phyloP scores from a whole-genome alignment of 2,113 vertebrate genomes.

The Dryoscopus gambensis region DNA sequence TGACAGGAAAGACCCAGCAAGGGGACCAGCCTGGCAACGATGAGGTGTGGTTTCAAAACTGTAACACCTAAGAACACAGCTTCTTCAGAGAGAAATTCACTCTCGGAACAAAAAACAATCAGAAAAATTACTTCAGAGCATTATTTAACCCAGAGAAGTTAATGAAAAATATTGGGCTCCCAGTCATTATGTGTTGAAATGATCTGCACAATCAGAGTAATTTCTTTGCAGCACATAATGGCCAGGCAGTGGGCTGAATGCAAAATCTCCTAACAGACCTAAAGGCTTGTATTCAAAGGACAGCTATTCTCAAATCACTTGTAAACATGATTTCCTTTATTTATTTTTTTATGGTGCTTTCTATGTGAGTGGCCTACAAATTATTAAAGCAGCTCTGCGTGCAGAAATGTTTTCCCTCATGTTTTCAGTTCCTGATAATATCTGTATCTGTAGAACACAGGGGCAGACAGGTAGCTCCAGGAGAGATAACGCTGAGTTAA shows the following conservation, averaged over 20 bases:
- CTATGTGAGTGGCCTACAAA: neutral
- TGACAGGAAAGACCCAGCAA: neutral
- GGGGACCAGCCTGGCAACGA: neutral
- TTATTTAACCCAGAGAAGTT: constrained; percentile 27
- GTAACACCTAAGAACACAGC: neutral
- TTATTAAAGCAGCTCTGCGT: neutral
- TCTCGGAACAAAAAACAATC: neutral
- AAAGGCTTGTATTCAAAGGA: constrained; percentile 28
- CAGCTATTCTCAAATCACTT: constrained; percentile 39
- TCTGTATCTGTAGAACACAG: neutral
- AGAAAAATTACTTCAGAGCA: neutral
- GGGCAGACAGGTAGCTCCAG: neutral
- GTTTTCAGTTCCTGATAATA: neutral
- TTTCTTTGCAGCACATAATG: constrained; percentile 12
- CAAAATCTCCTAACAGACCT: constrained; percentile 16
- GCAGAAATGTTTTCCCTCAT: neutral
- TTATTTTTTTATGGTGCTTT: neutral
- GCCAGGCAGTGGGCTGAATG: neutral
- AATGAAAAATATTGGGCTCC: constrained; percentile 4
- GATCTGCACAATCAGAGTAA: constrained; percentile 5
- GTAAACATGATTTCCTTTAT: constrained; percentile 14
- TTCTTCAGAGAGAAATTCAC: neutral
- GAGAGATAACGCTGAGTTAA: neutral
- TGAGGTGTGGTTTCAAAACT: neutral
- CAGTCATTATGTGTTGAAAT: neutral